Evolutionary conservation across 2,797 vertebrate genomes (phyloP).

Genomic region (Molothrus ater): DNA sequence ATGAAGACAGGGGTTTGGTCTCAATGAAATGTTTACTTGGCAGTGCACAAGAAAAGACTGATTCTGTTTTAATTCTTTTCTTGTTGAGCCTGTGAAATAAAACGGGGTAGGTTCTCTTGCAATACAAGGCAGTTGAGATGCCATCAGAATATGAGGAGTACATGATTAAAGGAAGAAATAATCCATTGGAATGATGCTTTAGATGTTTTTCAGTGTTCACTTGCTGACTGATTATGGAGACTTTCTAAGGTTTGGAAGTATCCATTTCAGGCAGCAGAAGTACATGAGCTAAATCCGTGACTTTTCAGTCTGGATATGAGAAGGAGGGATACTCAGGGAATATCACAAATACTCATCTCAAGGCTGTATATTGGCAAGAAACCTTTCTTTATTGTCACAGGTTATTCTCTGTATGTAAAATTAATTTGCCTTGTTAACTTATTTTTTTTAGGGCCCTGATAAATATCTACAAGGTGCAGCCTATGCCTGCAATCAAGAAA

Average conservation of each 20-base stretch:
- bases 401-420: accelerated
- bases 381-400: neutral
- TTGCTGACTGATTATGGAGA: neutral
- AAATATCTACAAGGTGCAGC: slow-evolving; percentile 89
- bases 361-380: neutral
- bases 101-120: neutral
- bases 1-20: neutral
- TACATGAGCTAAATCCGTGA: neutral
- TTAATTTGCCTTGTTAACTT: neutral
- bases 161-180: neutral
- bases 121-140: neutral
- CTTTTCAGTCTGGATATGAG: neutral
- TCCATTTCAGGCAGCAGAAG: neutral
- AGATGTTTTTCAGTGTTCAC: neutral
- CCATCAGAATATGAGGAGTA: neutral
- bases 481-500: slow-evolving; percentile 83
- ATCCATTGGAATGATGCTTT: neutral
- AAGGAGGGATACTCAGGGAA: neutral
- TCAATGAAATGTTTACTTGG: neutral
- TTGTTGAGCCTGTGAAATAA: neutral
- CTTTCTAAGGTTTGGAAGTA: neutral
- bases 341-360: neutral
- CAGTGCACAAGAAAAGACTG: neutral
- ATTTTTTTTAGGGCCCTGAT: slow-evolving; percentile 84
- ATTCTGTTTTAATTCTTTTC: neutral